Evolutionary conservation across 2,113 vertebrate genomes (phyloP), one percentile per base, ranked within the genome.

Genomic region (Orycteropus afer): DNA sequence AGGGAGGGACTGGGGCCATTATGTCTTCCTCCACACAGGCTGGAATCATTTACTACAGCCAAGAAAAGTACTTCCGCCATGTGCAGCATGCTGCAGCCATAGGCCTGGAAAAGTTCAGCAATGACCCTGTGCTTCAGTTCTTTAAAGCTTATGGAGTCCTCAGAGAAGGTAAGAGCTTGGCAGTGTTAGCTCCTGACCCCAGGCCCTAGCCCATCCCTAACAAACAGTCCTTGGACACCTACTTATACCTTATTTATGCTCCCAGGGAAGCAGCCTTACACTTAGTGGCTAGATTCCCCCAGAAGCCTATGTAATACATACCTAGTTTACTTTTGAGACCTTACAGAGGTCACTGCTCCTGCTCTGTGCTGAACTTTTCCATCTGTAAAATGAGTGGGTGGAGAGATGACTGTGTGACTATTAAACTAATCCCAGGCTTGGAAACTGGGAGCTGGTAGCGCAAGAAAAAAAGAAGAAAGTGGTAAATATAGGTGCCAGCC

Each of bases 61-160:
- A 95, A n/a, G 98, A 98, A 90, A 96, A 97, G 51, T 97, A 91
- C 80, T 98, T 98, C 95, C 97, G 55, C 57, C 97, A 98, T 0
- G 92, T 98, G 53, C 96, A 98, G 86, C 91, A 92, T 6, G 93
- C 94, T 1, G 95, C 97, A 0, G 95, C 42, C 2, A 25, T 47
- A 49, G 95, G 96, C 65, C 93, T 98, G 88, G 93, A 96, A 34
- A 95, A 95, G 25, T 97, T 96, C 95, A 93, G 45, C 59, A 80
- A 40, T 22, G 97, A 98, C 74, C 96, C 97, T 0, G 71, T 97
- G 20, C 49, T 98, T 25, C 91, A 97, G n/a, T 98, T 98, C 92
- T 98, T 98, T 79, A 98, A 96, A 91, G 96, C 97, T 0, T 91
- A 97, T 17, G 97, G 96, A 12, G 27, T 95, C 73, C 94, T 98